Evolutionary conservation across 1,140 invertebrate genomes (phyloP).

Genomic region (Arctopsyche grandis): DNA sequence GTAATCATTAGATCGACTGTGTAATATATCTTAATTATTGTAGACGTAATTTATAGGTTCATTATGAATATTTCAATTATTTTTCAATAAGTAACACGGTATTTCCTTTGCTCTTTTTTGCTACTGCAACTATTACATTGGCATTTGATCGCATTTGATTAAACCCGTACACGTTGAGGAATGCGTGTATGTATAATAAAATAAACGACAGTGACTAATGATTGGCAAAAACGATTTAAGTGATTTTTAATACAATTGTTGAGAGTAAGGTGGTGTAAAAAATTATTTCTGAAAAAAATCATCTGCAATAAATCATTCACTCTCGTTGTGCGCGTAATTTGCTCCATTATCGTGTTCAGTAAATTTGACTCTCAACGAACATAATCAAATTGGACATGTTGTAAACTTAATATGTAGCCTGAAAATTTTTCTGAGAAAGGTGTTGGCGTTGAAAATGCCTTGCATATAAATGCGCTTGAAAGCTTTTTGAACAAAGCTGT

Average conservation of each 20-base stretch:
- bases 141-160: constrained; percentile 12
- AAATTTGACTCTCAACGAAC: constrained; percentile 30
- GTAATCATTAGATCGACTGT: neutral
- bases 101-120: neutral
- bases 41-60: constrained; percentile 19
- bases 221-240: neutral
- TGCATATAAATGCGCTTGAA: constrained; percentile 8
- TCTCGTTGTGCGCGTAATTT: constrained; percentile 1
- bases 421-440: neutral
- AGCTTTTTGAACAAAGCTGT: neutral
- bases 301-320: neutral
- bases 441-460: neutral
- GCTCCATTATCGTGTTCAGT: neutral
- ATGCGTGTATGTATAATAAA: neutral
- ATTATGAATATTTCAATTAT: constrained; percentile 21
- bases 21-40: constrained; percentile 8
- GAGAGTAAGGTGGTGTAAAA: neutral
- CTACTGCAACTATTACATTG: neutral
- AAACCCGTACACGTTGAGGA: neutral
- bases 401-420: constrained; percentile 24
- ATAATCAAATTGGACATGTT: constrained; percentile 37
- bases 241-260: too few relatives aligned
- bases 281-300: neutral
- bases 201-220: constrained; percentile 16
- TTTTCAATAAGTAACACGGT: constrained; percentile 1